Conservation (phyloP, 2,113 vertebrate genomes). For the Hucho hucho region DNA sequence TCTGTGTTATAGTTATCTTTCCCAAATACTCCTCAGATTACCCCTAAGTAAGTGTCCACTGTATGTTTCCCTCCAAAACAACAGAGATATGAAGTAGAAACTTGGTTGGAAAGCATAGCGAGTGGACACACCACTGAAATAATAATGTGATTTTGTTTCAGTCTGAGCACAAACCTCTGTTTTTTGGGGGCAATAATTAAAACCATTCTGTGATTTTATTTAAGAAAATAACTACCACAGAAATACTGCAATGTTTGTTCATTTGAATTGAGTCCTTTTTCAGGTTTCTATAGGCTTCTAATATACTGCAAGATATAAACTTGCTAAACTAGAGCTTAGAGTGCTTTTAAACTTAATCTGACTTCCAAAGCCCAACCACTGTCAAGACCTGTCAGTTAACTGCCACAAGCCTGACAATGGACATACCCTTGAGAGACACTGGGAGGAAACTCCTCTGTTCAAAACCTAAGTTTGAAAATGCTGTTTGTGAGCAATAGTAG, state of each 20-base stretch:
- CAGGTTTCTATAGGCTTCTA: constrained; percentile 19
- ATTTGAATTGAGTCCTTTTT: not conserved
- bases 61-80: not conserved
- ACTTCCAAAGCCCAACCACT: constrained; percentile 23
- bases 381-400: constrained; percentile 34
- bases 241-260: not conserved
- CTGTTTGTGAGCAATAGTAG: not conserved
- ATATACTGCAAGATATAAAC: constrained; percentile 45
- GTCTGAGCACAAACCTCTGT: constrained; percentile 23
- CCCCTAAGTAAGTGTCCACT: not conserved
- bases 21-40: constrained; percentile 42
- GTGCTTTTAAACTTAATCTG: constrained; percentile 35
- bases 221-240: not conserved
- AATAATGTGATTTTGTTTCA: constrained; percentile 37
- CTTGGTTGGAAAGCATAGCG: constrained; percentile 1
- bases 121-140: constrained; percentile 19
- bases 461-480: not conserved
- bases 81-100: constrained; percentile 6
- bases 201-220: not conserved
- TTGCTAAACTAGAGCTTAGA: constrained; percentile 51
- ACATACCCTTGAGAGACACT: constrained; percentile 4
- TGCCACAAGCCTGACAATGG: constrained; percentile 43
- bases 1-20: constrained; percentile 36
- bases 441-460: not conserved
- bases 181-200: not conserved